phyloP scores from a whole-genome alignment of 2,797 vertebrate species.

The Falco concolor region DNA sequence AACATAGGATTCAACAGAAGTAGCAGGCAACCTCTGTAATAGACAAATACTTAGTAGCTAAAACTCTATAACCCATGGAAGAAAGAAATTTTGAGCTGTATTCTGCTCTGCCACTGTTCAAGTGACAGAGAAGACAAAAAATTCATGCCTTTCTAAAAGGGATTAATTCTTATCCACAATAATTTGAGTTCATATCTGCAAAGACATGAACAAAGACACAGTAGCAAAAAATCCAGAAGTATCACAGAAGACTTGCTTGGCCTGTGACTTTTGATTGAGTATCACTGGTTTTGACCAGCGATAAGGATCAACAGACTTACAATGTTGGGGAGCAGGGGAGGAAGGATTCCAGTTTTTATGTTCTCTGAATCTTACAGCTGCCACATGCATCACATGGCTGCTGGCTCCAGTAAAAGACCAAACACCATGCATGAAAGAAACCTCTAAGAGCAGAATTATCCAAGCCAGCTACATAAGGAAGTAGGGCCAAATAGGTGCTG shows the following conservation, averaged over 20 bases:
- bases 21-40: neutral
- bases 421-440: neutral
- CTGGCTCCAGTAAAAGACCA: neutral
- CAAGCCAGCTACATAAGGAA: neutral
- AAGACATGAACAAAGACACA: neutral
- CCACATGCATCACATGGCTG: neutral
- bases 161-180: neutral
- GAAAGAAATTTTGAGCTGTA: neutral
- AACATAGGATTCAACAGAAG: neutral
- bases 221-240: neutral
- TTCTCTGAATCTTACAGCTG: neutral
- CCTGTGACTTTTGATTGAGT: neutral
- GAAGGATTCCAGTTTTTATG: neutral
- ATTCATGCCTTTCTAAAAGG: neutral
- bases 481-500: neutral
- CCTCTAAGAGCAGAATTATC: neutral
- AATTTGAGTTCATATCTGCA: neutral
- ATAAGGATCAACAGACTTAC: neutral
- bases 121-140: neutral
- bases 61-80: neutral
- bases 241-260: neutral
- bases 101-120: neutral
- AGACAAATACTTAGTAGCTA: neutral
- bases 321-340: neutral
- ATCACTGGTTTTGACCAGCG: neutral